Base-by-base conservation (phyloP, 2,888 invertebrate genomes). In the Metopia argyrocephala region DNA sequence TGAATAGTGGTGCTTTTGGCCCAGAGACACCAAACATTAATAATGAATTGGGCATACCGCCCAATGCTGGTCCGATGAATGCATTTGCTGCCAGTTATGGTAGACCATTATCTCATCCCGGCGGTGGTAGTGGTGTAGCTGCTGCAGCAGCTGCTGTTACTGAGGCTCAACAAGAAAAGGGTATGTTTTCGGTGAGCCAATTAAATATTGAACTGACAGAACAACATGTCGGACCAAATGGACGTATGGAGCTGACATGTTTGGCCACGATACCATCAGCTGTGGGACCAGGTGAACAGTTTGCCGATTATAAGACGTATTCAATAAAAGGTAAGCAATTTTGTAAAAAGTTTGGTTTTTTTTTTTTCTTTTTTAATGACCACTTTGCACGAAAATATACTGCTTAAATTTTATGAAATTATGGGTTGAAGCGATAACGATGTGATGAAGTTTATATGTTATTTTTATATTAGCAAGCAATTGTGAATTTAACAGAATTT, bases 231-330 rank as follows among this genome's bases (percentile, higher is more conserved):
- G 94, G 94, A 3, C 93, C 93, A 28, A 94, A 94, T 85, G 94
- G 94, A 0, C 92, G 93, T 71, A 91, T 95, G 83, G 93, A 94
- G 87, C 92, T 96, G 78, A 95, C 94, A 38, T 96, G 96, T 87
- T 92, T 94, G 80, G 93, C 95, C 48, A 95, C 96, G 64, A 96
- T 96, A 84, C 96, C 96, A 0, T 94, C 94, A 76, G 94, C 94
- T 84, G 93, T 95, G 21, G 93, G 93, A 18, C 93, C 93, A 46
- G 93, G 93, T 70, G 94, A 94, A 85, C 92, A 93, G 84, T 96
- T 93, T 86, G 95, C 95, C 65, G 95, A 96, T 88, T 92, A 94
- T 83, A 94, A 94, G 88, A 94, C 93, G 83, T 93, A 93, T 86
- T 94, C 94, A 48, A 94, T 94, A 69, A 93, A 93, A 88, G 95